Base-by-base conservation (phyloP, 2,888 invertebrate species). In the Dascillus cervinus region DNA sequence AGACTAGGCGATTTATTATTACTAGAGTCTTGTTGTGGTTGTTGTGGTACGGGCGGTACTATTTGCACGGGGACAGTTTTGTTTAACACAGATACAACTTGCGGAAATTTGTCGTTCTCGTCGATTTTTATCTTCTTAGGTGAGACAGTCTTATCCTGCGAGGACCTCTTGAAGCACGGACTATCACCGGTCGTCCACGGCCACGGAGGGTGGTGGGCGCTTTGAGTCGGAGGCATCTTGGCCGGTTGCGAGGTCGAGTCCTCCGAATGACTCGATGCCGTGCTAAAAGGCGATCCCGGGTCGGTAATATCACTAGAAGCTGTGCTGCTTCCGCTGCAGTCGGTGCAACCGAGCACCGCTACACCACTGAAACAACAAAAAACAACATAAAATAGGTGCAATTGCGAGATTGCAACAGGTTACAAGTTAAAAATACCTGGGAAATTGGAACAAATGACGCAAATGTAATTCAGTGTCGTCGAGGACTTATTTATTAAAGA, bases 231-330 rank as follows among this genome's bases (percentile, higher is more conserved):
- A 29, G 64, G 62, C 55, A 60, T 62, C 43, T 58, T 60, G 34
- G 56, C 44, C 29, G 60, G 50, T 39, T 52, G 59, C 22, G 47
- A 53, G 24, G 56, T 58, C 26, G 65, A 62, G 42, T 62, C 64
- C 47, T 65, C 67, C 24, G 64, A 63, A 47, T 65, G 63, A 51
- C 60, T 60, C 45, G 75, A 72, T 55, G 72, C 70, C 47, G 82
- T 79, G 65, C 82, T 86, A 66, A 79, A 83, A 50, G 88, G 88
- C 37, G 87, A 87, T 44, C 84, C 82, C 33, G 87, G 87, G 65
- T 87, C 87, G 51, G 86, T 85, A 65, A 86, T 83, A 69, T 87
- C 88, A 67, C 86, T 87, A 52, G 63, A 72, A 62, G 70, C 62
- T 44, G 63, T 65, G 47, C 68, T 69, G 52, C 70, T 71, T 36